phyloP scores from a whole-genome alignment of 2,888 invertebrate genomes.

The Meiosimyza platycephala region DNA sequence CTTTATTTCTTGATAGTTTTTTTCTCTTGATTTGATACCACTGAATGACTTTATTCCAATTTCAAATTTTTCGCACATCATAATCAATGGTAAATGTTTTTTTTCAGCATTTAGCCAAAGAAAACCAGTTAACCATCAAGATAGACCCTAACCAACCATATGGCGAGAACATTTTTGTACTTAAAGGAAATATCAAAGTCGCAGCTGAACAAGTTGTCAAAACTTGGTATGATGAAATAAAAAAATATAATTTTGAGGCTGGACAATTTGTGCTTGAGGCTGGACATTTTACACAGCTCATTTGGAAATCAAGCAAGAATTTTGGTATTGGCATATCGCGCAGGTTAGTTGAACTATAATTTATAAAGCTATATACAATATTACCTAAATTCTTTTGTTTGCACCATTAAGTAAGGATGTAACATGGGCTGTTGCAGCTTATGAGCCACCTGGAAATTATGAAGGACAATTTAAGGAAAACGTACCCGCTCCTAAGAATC shows the following conservation, averaged over 20 bases:
- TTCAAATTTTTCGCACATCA: too few species aligned
- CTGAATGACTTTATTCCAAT: too few species aligned
- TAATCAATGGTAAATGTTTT: too few species aligned
- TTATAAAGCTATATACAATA: too few species aligned
- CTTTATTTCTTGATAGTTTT: too few species aligned
- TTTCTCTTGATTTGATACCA: too few species aligned
- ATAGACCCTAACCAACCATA: slow-evolving; percentile 82
- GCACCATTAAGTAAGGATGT: slow-evolving; percentile 71
- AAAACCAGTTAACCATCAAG: slow-evolving; percentile 71
- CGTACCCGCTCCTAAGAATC: slow-evolving; percentile 69
- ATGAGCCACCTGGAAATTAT: slow-evolving; percentile 90
- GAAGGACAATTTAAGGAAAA: slow-evolving; percentile 79
- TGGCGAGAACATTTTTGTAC: slow-evolving; percentile 86
- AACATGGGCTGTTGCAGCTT: slow-evolving; percentile 83
- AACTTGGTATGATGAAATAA: slow-evolving; percentile 82
- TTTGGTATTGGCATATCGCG: slow-evolving; percentile 79
- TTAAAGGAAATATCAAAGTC: slow-evolving; percentile 74
- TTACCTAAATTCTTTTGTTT: too few species aligned
- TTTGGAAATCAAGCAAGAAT: slow-evolving; percentile 83
- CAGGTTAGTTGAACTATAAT: slow-evolving; percentile 44
- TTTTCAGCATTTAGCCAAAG: slow-evolving; percentile 52
- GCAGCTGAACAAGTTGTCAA: slow-evolving; percentile 64
- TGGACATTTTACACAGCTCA: slow-evolving; percentile 87
- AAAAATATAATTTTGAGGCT: slow-evolving; percentile 74
- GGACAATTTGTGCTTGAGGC: slow-evolving; percentile 74